A percentile compares a stretch with the other conserved stretches of the same genome.
Conservation (phyloP, 2,888 invertebrate species). For the Drosophila crucigera region DNA sequence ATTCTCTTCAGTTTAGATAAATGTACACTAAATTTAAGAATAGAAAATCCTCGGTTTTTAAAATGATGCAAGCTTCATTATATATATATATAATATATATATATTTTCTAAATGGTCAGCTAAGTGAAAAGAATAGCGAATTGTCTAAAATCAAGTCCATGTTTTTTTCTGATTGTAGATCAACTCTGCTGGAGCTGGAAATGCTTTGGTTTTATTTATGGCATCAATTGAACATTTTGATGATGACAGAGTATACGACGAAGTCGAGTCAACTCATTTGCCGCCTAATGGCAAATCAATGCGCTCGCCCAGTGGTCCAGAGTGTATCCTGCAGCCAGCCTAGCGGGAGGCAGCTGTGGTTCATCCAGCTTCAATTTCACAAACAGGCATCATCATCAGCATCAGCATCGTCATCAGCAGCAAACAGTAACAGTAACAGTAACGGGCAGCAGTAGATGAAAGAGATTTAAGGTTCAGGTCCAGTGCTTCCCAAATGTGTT, state of each 20-base stretch:
- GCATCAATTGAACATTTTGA: neutral
- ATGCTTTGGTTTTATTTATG: neutral
- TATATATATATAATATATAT: no score
- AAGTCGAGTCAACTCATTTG: constrained; percentile 60
- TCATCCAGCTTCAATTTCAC: neutral
- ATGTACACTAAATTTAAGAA: neutral
- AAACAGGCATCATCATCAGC: constrained; percentile 12
- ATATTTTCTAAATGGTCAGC: neutral
- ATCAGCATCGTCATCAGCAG: constrained; percentile 14
- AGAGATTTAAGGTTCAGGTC: constrained; percentile 11
- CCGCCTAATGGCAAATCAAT: constrained; percentile 76
- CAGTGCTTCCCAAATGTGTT: constrained; percentile 55
- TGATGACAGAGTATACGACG: neutral
- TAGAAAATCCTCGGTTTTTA: neutral
- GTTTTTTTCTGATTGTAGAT: neutral
- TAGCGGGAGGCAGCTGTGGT: constrained; percentile 22
- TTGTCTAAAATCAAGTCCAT: neutral
- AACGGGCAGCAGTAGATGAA: neutral
- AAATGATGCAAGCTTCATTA: neutral
- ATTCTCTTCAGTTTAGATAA: neutral
- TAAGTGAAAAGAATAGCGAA: neutral
- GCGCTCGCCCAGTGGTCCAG: constrained; percentile 18
- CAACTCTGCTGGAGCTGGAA: neutral
- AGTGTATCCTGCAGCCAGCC: constrained; percentile 22
- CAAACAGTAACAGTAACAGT: neutral